Evolutionary conservation across 2,113 vertebrate genomes (phyloP), one percentile per base, ranked within the genome.

Genomic region (Morone chrysops): DNA sequence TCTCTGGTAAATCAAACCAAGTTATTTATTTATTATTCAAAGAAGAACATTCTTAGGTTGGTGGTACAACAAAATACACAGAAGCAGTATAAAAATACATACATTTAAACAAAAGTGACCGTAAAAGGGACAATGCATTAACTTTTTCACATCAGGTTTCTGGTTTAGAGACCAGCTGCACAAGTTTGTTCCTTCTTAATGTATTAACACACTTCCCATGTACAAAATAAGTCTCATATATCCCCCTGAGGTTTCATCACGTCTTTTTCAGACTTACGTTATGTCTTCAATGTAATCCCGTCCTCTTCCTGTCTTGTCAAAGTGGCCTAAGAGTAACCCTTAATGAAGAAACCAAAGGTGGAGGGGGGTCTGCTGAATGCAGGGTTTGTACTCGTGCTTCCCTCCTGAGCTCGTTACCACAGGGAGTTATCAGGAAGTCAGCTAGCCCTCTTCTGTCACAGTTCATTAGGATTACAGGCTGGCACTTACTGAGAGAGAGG

Each of bases 381-480:
- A 63, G 36, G 45, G 77, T 80, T 78, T 76, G 57, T 48, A 45
- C 66, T 62, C 59, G 47, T 47, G 59, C 47, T 48, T 62, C 51
- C 67, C 36, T 65, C 78, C 78, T 88, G 88, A 91, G 87, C 90
- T 90, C 14, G 89, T 92, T 91, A 91, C 74, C 56, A 22, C 83
- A 31, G 75, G 51, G 74, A 71, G 87, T 69, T 81, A 87, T 80
- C 85, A 88, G 91, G 87, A 91, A 85, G 83, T 82, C 67, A 66
- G 38, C 57, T 36, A 79, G 76, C 62, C 85, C 83, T 82, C 80
- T 83, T 78, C 87, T 91, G 89, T 92, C 92, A 84, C 62, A 74
- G 5, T 40, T 78, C 67, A 74, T 93, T 90, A 91, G 71, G 90
- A 92, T 93, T 91, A 93, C 61, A 71, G 83, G 56, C 38, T 9